Conservation (phyloP, 2,113 vertebrate species). For the Camelus bactrianus region DNA sequence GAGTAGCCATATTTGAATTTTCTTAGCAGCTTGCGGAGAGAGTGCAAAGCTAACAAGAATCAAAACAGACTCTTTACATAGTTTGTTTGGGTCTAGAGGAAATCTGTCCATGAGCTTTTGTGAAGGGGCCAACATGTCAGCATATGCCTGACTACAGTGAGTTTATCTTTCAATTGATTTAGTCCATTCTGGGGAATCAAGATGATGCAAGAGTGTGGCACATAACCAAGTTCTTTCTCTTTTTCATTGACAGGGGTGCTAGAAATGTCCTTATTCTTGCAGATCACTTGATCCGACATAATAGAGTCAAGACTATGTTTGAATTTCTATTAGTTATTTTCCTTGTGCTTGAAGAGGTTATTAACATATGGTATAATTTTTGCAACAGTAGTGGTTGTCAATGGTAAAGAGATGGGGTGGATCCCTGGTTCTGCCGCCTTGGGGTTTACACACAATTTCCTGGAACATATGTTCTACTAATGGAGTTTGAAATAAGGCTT, state of each 20-base stretch:
- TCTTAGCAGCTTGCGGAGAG: constrained; percentile 83
- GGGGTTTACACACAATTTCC: constrained; percentile 32
- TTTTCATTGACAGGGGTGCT: constrained; percentile 75
- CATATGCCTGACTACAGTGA: constrained; percentile 83
- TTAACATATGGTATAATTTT: constrained; percentile 49
- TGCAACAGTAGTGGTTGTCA: constrained; percentile 36
- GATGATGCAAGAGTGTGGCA: constrained; percentile 78
- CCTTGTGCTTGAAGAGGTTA: constrained; percentile 17
- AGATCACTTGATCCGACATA: constrained; percentile 57
- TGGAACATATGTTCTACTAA: constrained; percentile 26
- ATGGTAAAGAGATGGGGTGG: neutral
- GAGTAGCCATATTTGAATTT: constrained; percentile 84
- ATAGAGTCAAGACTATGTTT: constrained; percentile 54
- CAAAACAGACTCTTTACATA: constrained; percentile 85
- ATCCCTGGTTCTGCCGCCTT: neutral
- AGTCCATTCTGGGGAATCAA: constrained; percentile 79
- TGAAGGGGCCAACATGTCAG: constrained; percentile 83
- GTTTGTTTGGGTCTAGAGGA: constrained; percentile 84
- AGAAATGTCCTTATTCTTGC: constrained; percentile 52
- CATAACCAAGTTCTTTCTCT: constrained; percentile 64
- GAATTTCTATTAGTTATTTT: constrained; percentile 50
- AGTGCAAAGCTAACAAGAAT: constrained; percentile 84
- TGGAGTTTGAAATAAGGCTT: constrained; percentile 10
- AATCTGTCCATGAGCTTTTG: constrained; percentile 84
- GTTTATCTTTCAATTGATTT: constrained; percentile 84